These are phyloP conservation scores for Dryadula phaetusa DNA, from an alignment of 2,888 invertebrate genomes.

Conservation along the genomic window DNA sequence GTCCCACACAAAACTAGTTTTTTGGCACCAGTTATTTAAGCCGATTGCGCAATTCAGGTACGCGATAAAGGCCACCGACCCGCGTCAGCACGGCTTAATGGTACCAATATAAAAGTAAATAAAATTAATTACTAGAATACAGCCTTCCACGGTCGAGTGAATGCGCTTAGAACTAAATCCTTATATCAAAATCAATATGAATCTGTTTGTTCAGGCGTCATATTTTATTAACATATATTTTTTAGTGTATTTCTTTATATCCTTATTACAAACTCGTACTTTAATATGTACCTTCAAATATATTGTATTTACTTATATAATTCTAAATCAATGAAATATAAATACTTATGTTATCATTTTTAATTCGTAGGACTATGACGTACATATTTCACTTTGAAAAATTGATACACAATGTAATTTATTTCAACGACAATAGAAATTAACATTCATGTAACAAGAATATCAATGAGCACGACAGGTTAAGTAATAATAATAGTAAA, in stretches of 20 bases:
- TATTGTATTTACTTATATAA: not conserved
- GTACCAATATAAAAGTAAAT: slow-evolving; percentile 72
- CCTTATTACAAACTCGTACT: not conserved
- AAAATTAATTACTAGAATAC: slow-evolving; percentile 67
- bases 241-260: not conserved
- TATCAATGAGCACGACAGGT: slow-evolving; percentile 15
- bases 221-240: slow-evolving; percentile 2
- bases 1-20: slow-evolving; percentile 77
- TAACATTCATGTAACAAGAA: not conserved
- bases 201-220: slow-evolving; percentile 16
- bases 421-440: not conserved
- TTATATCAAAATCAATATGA: slow-evolving; percentile 14
- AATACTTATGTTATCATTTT: not conserved
- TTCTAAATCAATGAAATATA: not conserved
- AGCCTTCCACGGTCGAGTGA: slow-evolving; percentile 46
- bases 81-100: slow-evolving; percentile 61
- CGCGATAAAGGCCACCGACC: slow-evolving; percentile 64
- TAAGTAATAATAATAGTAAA: slow-evolving; percentile 33
- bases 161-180: slow-evolving; percentile 32
- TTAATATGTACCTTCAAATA: too few species aligned
- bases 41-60: slow-evolving; percentile 74
- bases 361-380: not conserved
- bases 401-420: not conserved
- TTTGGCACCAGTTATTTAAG: slow-evolving; percentile 74
- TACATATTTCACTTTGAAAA: not conserved